phyloP scores from a whole-genome alignment of 2,888 invertebrate species.

The Campoplex nolae region DNA sequence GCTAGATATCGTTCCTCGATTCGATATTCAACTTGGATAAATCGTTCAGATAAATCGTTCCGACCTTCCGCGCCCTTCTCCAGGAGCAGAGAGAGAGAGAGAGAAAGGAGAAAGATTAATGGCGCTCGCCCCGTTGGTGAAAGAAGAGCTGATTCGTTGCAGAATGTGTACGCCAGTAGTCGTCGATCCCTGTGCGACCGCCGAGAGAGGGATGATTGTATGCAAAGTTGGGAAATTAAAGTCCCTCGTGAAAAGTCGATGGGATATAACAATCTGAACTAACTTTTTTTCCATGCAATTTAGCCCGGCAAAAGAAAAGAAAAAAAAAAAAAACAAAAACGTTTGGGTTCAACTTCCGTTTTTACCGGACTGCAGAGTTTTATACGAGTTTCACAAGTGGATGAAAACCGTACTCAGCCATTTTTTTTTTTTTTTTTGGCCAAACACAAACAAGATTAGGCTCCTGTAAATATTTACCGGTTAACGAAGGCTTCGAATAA shows the following conservation, averaged over 20 bases:
- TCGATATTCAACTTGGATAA: constrained; percentile 58
- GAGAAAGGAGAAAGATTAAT: constrained; percentile 24
- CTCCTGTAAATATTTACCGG: not conserved
- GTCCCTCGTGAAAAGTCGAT: constrained; percentile 29
- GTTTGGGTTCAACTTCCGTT: not conserved
- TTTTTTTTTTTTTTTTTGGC: not conserved
- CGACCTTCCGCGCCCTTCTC: constrained; percentile 44
- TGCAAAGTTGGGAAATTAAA: constrained; percentile 45
- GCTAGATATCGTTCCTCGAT: constrained; percentile 41
- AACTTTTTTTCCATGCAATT: constrained; percentile 6
- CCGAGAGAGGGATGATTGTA: constrained; percentile 22
- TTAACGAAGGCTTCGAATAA: not conserved
- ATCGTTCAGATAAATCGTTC: constrained; percentile 51
- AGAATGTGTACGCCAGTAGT: constrained; percentile 13
- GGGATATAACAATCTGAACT: not conserved
- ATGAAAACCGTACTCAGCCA: not conserved
- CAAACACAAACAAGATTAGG: not conserved
- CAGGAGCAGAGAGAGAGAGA: not conserved
- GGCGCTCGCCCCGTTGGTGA: constrained; percentile 28
- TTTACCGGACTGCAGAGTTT: not conserved
- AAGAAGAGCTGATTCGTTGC: constrained; percentile 45
- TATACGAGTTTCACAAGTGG: not conserved
- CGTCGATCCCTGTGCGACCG: not conserved
- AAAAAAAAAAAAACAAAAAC: not conserved
- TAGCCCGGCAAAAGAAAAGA: not conserved